A percentile compares a stretch with the other conserved stretches of the same genome.
phyloP scores from a whole-genome alignment of 1,140 invertebrate species.

The Stegodyphus mimosarum region DNA sequence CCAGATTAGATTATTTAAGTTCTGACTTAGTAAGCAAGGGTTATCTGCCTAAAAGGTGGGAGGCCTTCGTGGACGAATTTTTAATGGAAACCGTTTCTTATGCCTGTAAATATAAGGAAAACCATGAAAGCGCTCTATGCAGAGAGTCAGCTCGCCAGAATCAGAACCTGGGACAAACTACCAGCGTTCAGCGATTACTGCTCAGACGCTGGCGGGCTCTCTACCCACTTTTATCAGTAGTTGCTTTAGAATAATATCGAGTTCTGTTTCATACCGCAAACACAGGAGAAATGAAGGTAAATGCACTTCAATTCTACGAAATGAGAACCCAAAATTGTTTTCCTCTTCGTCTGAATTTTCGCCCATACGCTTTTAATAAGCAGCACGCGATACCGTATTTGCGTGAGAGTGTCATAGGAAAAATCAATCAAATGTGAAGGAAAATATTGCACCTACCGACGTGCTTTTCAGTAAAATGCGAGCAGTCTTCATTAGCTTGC shows the following conservation, averaged over 20 bases:
- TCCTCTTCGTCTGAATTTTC: not conserved
- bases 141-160: too few relatives aligned
- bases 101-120: too few relatives aligned
- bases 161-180: too few relatives aligned
- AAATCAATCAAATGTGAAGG: not conserved
- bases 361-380: not conserved
- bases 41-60: too few relatives aligned
- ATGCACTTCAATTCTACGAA: not conserved
- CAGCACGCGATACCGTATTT: not conserved
- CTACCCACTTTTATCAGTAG: not conserved
- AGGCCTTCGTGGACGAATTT: too few relatives aligned
- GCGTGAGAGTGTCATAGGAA: constrained; percentile 2
- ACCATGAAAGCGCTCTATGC: too few relatives aligned
- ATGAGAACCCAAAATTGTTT: not conserved
- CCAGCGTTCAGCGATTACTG: too few relatives aligned
- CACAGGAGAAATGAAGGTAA: not conserved
- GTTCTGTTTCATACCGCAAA: not conserved
- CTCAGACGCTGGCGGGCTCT: not conserved
- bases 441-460: not conserved
- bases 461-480: not conserved
- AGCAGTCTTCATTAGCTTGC: not conserved
- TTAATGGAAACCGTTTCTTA: too few relatives aligned
- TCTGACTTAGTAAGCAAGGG: too few relatives aligned
- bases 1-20: too few relatives aligned
- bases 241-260: not conserved